Evolutionary conservation across 1,140 invertebrate genomes (phyloP).

Genomic region (Drepana arcuata): DNA sequence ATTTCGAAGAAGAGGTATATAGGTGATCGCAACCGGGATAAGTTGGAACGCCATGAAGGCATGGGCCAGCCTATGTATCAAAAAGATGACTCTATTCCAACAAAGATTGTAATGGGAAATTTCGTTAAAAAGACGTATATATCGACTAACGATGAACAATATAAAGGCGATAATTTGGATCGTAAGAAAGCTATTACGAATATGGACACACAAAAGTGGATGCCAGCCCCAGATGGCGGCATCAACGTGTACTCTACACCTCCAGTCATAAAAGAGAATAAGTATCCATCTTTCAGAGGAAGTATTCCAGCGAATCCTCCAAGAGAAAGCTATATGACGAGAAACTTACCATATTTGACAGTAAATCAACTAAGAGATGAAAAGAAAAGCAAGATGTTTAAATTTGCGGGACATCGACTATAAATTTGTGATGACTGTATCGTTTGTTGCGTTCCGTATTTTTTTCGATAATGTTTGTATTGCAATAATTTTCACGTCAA

Average conservation of each 20-base stretch:
- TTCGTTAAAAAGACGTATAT: conserved; percentile 26
- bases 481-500: no score
- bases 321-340: conserved; percentile 21
- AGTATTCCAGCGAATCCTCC: conserved; percentile 3
- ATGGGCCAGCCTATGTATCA: conserved; percentile 10
- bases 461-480: neutral
- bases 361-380: conserved; percentile 24
- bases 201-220: conserved; percentile 25
- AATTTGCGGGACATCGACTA: conserved; percentile 43
- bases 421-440: conserved; percentile 12
- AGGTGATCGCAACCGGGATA: conserved; percentile 7
- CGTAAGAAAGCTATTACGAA: conserved; percentile 30
- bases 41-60: conserved; percentile 10
- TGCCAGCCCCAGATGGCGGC: conserved; percentile 5
- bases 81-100: conserved; percentile 13
- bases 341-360: conserved; percentile 23
- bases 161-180: conserved; percentile 23
- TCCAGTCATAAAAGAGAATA: conserved; percentile 9
- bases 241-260: conserved; percentile 3
- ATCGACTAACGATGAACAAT: conserved; percentile 17
- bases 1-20: conserved; percentile 6
- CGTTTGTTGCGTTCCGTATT: conserved; percentile 4
- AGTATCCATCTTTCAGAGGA: conserved; percentile 1
- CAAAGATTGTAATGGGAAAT: conserved; percentile 29
- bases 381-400: conserved; percentile 51